These are phyloP conservation scores for Gymnobelideus leadbeateri DNA, from an alignment of 2,113 vertebrate genomes.

Conservation along the genomic window DNA sequence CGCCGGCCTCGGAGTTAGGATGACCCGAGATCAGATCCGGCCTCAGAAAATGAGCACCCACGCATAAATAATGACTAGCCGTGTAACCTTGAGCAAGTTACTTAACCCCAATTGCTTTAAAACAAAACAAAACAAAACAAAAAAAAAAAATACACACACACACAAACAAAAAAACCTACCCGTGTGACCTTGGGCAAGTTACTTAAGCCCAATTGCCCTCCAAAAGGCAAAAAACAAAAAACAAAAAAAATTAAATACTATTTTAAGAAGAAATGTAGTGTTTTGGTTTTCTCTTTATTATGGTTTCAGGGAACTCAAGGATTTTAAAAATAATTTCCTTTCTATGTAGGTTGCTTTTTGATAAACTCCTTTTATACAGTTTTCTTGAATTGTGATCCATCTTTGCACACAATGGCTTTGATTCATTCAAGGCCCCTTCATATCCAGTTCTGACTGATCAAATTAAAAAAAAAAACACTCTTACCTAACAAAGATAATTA, in stretches of 20 bases:
- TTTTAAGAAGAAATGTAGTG: background rate
- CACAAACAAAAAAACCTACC: no score
- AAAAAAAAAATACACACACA: no score
- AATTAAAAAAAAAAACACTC: background rate
- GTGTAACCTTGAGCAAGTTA: no score
- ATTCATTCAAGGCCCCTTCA: background rate
- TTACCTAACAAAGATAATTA: background rate
- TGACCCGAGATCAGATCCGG: no score
- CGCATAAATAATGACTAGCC: no score
- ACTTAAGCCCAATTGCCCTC: no score
- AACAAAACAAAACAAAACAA: no score
- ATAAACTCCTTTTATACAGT: background rate
- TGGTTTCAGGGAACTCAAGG: background rate
- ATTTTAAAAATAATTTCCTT: background rate
- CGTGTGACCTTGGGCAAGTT: no score
- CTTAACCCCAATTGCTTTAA: no score
- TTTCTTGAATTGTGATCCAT: background rate
- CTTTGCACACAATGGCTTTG: background rate
- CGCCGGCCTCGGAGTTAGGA: no score
- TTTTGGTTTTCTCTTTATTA: background rate
- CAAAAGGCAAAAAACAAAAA: no score
- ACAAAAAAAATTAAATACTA: background rate
- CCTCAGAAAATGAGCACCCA: no score
- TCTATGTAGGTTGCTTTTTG: background rate
- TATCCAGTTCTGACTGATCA: background rate